Base-by-base conservation (phyloP, 2,797 vertebrate species). In the Hemibagrus guttatus region DNA sequence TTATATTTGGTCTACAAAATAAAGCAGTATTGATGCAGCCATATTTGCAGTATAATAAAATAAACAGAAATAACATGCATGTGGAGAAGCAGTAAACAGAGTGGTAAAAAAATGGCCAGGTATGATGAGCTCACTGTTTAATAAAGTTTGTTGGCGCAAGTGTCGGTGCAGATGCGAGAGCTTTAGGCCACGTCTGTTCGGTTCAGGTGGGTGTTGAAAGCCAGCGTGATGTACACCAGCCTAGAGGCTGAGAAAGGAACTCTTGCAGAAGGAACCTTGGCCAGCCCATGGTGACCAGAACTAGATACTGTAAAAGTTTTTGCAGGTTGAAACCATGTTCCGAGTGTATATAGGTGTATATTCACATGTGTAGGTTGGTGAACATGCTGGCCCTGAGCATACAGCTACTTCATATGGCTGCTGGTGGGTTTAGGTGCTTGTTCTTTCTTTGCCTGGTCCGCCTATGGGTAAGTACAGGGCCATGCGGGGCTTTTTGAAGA, bases 401-500 rank as follows among this genome's bases (percentile, higher is more conserved):
- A 35, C 21, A 35, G 28, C 19, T 6, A 17, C 21, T 56, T 58
- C n/a, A 54, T 3, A 4, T 35, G 35, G 81, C 69, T 58, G 64
- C 2, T 58, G 64, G 64, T 39, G 81, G 46, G 54, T 56, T 56
- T 54, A 56, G 49, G 26, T 2, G 23, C 52, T 84, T 66, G 28
- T 84, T 23, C 28, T 35, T 61, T 35, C 54, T 42, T 35, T 58
- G 26, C 56, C 49, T 58, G 26, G 23, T 56, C 85, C 17, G 81
- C 81, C 63, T 79, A 52, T 26, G 79, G 79, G 39, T 46, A n/a
- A 42, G n/a, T 23, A 81, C 13, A 2, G 11, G 17, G 19, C 54
- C n/a, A n/a, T 75, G 58, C 69, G 78, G 86, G 49, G 9, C 8
- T 54, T 78, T 83, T 69, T 87, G 86, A 87, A 80, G 75, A n/a